Base-by-base conservation (phyloP, 1,140 invertebrate species). In the Tetraneura akinire region DNA sequence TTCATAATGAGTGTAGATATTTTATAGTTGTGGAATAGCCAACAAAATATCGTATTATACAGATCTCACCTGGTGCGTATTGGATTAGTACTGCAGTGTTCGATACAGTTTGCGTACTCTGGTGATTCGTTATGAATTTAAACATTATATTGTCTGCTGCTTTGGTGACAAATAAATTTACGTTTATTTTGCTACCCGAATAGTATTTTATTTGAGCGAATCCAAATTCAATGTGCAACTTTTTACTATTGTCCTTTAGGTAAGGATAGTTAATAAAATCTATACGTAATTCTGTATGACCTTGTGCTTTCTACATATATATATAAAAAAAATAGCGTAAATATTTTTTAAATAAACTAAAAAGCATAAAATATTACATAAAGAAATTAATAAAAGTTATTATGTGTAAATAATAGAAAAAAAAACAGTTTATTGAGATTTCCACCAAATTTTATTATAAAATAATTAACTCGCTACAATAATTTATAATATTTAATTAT, bases 181-280 rank as follows among this genome's bases (percentile, higher is more conserved):
- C 84, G 64, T 85, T 87, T 16, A 88, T 83, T 68, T 88, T 88
- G 0, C 85, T 85, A 45, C 86, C 85, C 26, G 84, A 84, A 53
- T 86, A 87, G 8, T 87, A 86, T 70, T 86, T 87, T 0, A 87
- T 87, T 62, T 89, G 88, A 0, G 88, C 88, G 29, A 90, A 85
- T 11, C 88, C 83, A 49, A 90, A 83, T 51, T 89, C 86, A 0
- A 89, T 83, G 0, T 87, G 86, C 10, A 90, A 86, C 57, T 88
- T 90, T 73, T 89, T 86, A 10, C 85, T 83, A 13, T 90, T 88
- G 82, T 89, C 87, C 26, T 83, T 83, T 18, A 84, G 13, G 26
- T 57, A 80, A 51, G 87, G 87, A 81, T 86, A 87, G 4, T 86
- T 86, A 74, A 88, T 87, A 2, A 89, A 84, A 78, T 88, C 87